Conservation (phyloP, 2,888 invertebrate genomes). For the Xylota sylvarum region DNA sequence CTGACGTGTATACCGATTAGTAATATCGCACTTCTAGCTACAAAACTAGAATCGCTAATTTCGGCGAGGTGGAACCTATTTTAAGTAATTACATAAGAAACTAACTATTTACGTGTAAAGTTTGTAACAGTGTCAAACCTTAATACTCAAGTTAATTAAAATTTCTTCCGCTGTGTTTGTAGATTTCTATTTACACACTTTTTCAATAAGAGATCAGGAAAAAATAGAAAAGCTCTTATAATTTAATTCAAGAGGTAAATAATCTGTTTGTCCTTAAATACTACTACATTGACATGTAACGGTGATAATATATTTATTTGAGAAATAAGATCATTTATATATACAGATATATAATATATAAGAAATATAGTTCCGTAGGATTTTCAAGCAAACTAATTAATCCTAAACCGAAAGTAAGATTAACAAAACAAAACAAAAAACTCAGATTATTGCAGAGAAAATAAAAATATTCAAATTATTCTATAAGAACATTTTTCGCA, state of each 20-base stretch:
- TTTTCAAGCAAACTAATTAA: conserved; percentile 49
- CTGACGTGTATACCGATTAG: too few species aligned
- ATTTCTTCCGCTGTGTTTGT: conserved; percentile 53
- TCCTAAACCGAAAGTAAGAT: not conserved
- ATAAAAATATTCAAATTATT: conserved; percentile 22
- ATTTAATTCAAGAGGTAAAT: conserved; percentile 18
- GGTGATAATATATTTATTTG: conserved; percentile 67
- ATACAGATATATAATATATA: conserved; percentile 14
- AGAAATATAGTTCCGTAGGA: conserved; percentile 52
- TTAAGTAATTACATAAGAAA: not conserved
- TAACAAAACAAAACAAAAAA: not conserved
- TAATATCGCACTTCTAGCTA: too few species aligned
- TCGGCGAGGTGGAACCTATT: not conserved
- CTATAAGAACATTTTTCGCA: conserved; percentile 60
- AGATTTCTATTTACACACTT: conserved; percentile 38
- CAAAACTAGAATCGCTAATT: too few species aligned
- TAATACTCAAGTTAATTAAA: not conserved
- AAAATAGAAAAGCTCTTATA: conserved; percentile 23
- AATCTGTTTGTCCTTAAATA: conserved; percentile 38
- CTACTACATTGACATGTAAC: conserved; percentile 60
- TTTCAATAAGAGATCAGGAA: conserved; percentile 21
- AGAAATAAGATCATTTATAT: conserved; percentile 48
- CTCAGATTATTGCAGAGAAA: conserved; percentile 33
- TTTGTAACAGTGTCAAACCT: conserved; percentile 14
- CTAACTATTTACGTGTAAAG: conserved; percentile 4